Percentiles rank a stretch among this genome's conserved stretches.
Conservation (phyloP, 1,140 invertebrate genomes). For the Sitobion miscanthi region DNA sequence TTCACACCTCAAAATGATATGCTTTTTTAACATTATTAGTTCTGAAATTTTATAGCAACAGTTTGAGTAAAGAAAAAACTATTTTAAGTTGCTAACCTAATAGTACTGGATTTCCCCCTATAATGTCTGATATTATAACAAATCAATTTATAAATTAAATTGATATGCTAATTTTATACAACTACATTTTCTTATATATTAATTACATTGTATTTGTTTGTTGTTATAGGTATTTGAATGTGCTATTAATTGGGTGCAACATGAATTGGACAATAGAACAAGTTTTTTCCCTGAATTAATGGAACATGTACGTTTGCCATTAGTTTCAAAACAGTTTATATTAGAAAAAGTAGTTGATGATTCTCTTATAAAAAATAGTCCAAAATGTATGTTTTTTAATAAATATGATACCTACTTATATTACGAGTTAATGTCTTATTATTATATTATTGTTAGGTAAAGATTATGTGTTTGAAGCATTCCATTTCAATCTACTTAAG, state of each 20-base stretch:
- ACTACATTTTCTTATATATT: too few species aligned
- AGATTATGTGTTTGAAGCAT: slow-evolving; percentile 75
- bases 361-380: slow-evolving; percentile 83
- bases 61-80: too few species aligned
- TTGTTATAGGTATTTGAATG: slow-evolving; percentile 79
- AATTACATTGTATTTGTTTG: slow-evolving; percentile 24
- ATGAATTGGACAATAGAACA: slow-evolving; percentile 74
- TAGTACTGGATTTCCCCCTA: too few species aligned
- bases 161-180: too few species aligned
- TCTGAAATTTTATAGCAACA: too few species aligned
- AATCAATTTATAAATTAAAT: too few species aligned
- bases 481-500: slow-evolving; percentile 74
- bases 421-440: background rate
- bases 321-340: slow-evolving; percentile 87
- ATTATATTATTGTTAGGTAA: slow-evolving; percentile 67
- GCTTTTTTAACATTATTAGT: too few species aligned
- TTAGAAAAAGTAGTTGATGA: slow-evolving; percentile 91
- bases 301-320: slow-evolving; percentile 89
- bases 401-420: too few species aligned
- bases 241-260: slow-evolving; percentile 84
- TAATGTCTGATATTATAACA: too few species aligned
- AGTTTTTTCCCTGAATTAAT: slow-evolving; percentile 79
- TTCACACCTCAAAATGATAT: too few species aligned
- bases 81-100: too few species aligned
- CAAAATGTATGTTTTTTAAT: slow-evolving; percentile 69